Percentiles rank a stretch among this genome's conserved stretches.
Evolutionary conservation across 2,888 invertebrate species (phyloP).

Genomic region (Euproctis similis): DNA sequence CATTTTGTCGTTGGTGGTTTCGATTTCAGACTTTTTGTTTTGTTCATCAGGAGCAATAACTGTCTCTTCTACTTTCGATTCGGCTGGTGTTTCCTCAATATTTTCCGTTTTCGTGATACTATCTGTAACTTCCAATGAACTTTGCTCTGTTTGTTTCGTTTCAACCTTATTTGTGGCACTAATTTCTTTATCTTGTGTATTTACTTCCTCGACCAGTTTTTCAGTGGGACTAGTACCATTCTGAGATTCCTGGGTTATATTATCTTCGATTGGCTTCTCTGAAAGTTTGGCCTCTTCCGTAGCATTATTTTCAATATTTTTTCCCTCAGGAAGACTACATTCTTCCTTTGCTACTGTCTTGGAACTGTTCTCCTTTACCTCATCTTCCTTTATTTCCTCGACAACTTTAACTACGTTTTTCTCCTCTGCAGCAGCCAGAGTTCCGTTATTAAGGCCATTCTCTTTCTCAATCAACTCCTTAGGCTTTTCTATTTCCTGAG

Average conservation of each 20-base stretch:
- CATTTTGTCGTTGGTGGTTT: conserved; percentile 12
- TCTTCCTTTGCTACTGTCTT: background rate
- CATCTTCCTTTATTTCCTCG: conserved; percentile 6
- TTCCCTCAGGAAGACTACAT: background rate
- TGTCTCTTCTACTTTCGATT: conserved; percentile 1
- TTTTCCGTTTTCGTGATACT: conserved; percentile 17
- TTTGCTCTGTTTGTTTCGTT: no score
- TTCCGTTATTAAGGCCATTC: no score
- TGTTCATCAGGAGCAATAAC: background rate
- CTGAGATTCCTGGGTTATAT: no score
- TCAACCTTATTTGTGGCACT: background rate
- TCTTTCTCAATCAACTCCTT: conserved; percentile 18
- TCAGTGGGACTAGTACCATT: conserved; percentile 9
- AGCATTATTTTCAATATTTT: conserved; percentile 12
- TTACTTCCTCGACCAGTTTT: background rate
- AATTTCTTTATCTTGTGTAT: background rate
- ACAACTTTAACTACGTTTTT: conserved; percentile 16
- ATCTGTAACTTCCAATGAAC: conserved; percentile 11
- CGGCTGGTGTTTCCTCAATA: conserved; percentile 7
- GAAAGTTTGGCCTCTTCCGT: conserved; percentile 9
- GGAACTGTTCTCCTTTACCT: background rate
- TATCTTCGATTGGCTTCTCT: conserved; percentile 1
- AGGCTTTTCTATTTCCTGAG: conserved; percentile 27
- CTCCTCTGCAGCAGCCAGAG: conserved; percentile 19
- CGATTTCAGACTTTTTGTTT: conserved; percentile 6